Base-by-base conservation (phyloP, 2,888 invertebrate genomes). In the Elegia similella region DNA sequence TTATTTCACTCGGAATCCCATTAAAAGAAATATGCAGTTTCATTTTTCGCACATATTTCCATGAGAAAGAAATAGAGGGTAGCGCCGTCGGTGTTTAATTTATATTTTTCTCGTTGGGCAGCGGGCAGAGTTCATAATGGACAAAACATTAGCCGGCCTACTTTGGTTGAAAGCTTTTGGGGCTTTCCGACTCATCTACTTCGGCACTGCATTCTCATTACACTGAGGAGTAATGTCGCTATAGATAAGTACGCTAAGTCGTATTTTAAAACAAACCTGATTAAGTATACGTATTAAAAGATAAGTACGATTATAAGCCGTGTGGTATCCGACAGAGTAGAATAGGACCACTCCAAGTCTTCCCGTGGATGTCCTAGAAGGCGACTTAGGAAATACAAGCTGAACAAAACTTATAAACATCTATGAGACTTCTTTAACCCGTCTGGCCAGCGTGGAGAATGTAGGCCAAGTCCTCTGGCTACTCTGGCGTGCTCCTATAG, bases 101-200 rank as follows among this genome's bases (percentile, higher is more conserved):
- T 84, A 80, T 84, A 80, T 82, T 79, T 84, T 82, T 76, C 72
- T 77, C 73, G 75, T 73, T 42, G 68, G 72, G 69, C 62, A 63
- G 65, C 72, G 72, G 71, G 67, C 67, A 65, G 76, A 73, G 80
- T 80, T 83, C 80, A 80, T 88, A 88, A 89, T 89, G 88, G 84
- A 80, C 82, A 76, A 79, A 84, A 86, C 88, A 89, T 90, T 89
- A 88, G 79, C 84, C 75, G 75, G 78, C 77, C 82, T 82, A 84
- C 85, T 84, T 83, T 74, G 72, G 69, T 60, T 69, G 76, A 86
- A 87, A 87, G 88, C 88, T 89, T 86, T 88, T 74, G 79, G 82
- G 72, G 78, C 72, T 78, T 80, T 81, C 78, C 76, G 76, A 76
- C 80, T 84, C 80, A 76, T 84, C 80, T 80, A 75, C 73, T 67